Base-by-base conservation (phyloP, 2,113 vertebrate genomes). In the Cichladusa arquata region DNA sequence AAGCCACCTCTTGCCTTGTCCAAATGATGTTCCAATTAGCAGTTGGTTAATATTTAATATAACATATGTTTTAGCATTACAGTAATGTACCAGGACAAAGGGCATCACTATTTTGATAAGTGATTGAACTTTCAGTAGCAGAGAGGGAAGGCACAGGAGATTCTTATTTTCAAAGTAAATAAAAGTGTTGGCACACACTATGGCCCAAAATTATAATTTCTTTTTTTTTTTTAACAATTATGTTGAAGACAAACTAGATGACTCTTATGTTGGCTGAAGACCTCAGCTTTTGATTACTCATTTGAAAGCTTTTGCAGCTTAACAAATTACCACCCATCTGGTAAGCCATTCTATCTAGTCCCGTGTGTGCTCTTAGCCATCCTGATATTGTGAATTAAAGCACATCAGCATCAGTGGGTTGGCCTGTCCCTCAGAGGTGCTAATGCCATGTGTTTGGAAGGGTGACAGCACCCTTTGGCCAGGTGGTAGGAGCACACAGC, bases 291-390 rank as follows among this genome's bases (percentile, higher is more conserved):
- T 78, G 74, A 94, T 90, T 93, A 94, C 88, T 88, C 66, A 56
- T 14, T 53, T 88, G 92, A 93, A 94, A 94, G 83, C 80, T 93
- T 95, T 86, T 94, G 64, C 91, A 81, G 91, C 94, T 94, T 95
- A 93, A 94, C 77, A 94, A 97, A 96, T 96, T 94, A 88, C 76
- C 77, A 94, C 80, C 95, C 91, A 97, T 96, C 94, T 97, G 96
- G 82, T 95, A 90, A 95, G 34, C 83, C 72, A 50, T 92, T 80
- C 4, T 44, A 51, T 84, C 80, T 60, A 86, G 86, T 86, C 94
- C 91, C 91, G 47, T 78, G 94, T 86, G 94, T 80, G 51, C 86
- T 88, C 91, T 94, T 74, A 92, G 64, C 76, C 31, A 25, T 91
- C 38, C 69, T 88, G 85, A 47, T 33, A 78, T 5, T 0, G 1